Conservation (phyloP, 2,888 invertebrate genomes). For the Tholera decimalis region DNA sequence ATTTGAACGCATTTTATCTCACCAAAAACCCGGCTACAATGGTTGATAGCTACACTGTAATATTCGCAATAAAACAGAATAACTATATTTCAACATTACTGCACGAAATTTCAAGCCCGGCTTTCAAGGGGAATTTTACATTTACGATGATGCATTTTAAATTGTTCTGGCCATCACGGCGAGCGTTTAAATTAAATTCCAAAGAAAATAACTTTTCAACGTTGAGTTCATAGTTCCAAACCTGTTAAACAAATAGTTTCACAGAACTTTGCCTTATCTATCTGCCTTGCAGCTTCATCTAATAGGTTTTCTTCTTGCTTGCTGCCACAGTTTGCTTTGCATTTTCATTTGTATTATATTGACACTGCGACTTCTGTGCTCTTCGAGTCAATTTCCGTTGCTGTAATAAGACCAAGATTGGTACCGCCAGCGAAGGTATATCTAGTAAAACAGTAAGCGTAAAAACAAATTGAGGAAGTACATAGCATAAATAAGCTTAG, state of each 20-base stretch:
- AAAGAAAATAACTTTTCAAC: conserved; percentile 46
- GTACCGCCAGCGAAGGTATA: neutral
- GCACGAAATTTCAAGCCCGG: conserved; percentile 32
- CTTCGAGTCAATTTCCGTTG: neutral
- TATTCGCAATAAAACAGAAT: conserved; percentile 36
- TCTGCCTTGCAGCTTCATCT: conserved; percentile 26
- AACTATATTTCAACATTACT: conserved; percentile 27
- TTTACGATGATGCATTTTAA: conserved; percentile 55
- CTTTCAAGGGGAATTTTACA: conserved; percentile 38
- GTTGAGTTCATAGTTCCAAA: conserved; percentile 41
- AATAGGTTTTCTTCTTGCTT: conserved; percentile 28
- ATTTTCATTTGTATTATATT: conserved; percentile 27
- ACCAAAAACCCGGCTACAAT: conserved; percentile 2
- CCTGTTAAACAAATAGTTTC: conserved; percentile 32
- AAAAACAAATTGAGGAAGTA: neutral
- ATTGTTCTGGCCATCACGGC: conserved; percentile 29
- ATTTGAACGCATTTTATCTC: conserved; percentile 19
- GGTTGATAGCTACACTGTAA: conserved; percentile 24
- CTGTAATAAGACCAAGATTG: neutral
- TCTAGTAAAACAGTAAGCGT: neutral
- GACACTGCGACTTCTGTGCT: neutral
- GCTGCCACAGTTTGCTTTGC: conserved; percentile 13
- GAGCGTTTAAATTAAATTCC: conserved; percentile 37
- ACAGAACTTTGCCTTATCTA: conserved; percentile 28
- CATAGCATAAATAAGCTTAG: neutral